Evolutionary conservation across 2,888 invertebrate genomes (phyloP).

Genomic region (Tetrapedia diversipes): DNA sequence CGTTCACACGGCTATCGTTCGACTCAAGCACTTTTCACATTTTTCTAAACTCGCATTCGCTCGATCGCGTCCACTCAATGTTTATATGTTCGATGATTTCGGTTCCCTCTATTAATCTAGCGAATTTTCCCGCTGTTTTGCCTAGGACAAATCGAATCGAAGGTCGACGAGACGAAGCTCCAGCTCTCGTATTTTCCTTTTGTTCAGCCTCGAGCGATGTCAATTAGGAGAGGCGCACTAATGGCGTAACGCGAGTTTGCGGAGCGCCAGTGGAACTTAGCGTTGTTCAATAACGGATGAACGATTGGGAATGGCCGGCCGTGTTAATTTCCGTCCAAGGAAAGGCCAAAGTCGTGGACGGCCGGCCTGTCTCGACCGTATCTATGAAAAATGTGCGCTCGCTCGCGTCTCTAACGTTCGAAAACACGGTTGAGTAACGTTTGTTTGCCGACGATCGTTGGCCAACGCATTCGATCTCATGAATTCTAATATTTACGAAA

Average conservation of each 20-base stretch:
- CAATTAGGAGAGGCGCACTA: constrained; percentile 66
- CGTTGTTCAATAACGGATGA: constrained; percentile 36
- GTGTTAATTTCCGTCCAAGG: constrained; percentile 61
- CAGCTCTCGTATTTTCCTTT: constrained; percentile 18
- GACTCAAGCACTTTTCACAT: too few species aligned
- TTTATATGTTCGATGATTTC: too few species aligned
- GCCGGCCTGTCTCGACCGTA: not conserved
- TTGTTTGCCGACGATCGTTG: constrained; percentile 21
- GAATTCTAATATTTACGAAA: constrained; percentile 23
- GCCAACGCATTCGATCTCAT: constrained; percentile 4
- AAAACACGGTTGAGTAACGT: constrained; percentile 10
- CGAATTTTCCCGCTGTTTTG: not conserved
- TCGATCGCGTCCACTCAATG: too few species aligned
- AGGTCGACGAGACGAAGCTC: not conserved
- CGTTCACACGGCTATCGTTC: too few species aligned
- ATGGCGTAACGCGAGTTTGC: constrained; percentile 57
- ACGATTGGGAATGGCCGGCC: constrained; percentile 28
- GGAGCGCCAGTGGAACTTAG: constrained; percentile 35
- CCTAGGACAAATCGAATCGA: not conserved
- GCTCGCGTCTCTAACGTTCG: constrained; percentile 3
- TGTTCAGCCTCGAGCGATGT: constrained; percentile 58
- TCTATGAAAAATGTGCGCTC: not conserved
- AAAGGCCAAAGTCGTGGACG: constrained; percentile 54
- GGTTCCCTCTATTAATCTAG: too few species aligned
- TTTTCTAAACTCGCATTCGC: too few species aligned